Percentiles rank a stretch among this genome's conserved stretches.
These are phyloP conservation scores for Brachionichthys hirsutus DNA, from an alignment of 2,113 vertebrate species.

Conservation along the genomic window DNA sequence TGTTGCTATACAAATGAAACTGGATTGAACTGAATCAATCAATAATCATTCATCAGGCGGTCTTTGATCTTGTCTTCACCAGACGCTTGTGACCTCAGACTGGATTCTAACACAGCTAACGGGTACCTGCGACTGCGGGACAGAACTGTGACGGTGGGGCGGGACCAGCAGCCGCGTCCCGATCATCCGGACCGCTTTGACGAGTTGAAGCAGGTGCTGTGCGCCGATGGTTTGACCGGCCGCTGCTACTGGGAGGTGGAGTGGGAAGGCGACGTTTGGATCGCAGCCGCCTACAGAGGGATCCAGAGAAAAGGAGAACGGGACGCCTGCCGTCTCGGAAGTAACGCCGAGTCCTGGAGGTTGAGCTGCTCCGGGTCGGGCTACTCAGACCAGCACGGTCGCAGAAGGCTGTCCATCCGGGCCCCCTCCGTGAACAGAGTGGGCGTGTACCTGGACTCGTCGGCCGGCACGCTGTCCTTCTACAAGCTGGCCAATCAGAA, in stretches of 20 bases:
- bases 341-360: constrained; percentile 38
- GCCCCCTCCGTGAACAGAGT: neutral
- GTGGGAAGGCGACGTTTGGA: neutral
- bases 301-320: neutral
- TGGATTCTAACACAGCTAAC: constrained; percentile 41
- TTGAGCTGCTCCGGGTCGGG: constrained; percentile 1
- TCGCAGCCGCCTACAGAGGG: constrained; percentile 29
- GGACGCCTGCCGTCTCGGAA: constrained; percentile 24
- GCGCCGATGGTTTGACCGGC: constrained; percentile 13
- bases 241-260: constrained; percentile 53
- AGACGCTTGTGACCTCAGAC: constrained; percentile 12
- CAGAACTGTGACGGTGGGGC: neutral
- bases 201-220: constrained; percentile 51
- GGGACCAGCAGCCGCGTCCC: constrained; percentile 17
- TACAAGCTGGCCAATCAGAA: neutral
- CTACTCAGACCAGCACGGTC: neutral
- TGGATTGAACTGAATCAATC: neutral
- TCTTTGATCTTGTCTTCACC: neutral
- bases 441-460: constrained; percentile 45
- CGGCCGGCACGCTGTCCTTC: constrained; percentile 36
- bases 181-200: constrained; percentile 42
- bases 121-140: neutral
- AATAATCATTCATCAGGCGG: rapidly evolving
- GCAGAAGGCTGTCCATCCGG: rapidly evolving
- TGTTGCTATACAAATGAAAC: no score